Conservation (phyloP, 2,113 vertebrate species). For the Pteronura brasiliensis region DNA sequence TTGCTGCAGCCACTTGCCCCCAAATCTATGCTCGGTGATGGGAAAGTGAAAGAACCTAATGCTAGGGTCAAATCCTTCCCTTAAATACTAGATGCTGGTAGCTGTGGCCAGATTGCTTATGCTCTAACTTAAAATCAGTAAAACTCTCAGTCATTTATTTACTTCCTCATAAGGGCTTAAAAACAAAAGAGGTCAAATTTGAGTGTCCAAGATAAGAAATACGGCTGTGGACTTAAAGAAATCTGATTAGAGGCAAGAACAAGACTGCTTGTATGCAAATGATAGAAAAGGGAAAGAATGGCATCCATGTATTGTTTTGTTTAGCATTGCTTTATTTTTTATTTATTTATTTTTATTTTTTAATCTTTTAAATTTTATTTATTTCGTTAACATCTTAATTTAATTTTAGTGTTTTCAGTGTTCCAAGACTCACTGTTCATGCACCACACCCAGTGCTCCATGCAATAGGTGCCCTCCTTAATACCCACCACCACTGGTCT, state of each 20-base stretch:
- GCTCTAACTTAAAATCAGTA: not conserved
- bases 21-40: not conserved
- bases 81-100: not conserved
- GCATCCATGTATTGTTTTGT: not conserved
- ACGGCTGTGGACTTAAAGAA: not conserved
- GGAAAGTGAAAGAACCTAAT: not conserved
- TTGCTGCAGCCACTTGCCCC: not conserved
- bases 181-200: not conserved
- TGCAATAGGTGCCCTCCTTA: too few relatives aligned
- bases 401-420: too few relatives aligned
- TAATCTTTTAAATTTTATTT: too few relatives aligned
- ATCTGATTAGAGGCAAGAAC: not conserved
- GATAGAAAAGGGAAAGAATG: not conserved
- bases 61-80: not conserved
- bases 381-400: too few relatives aligned
- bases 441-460: too few relatives aligned
- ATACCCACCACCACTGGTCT: too few relatives aligned
- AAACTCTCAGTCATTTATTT: not conserved
- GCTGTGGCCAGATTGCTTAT: not conserved
- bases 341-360: too few relatives aligned
- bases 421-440: too few relatives aligned
- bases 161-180: not conserved
- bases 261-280: not conserved
- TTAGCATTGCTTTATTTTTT: too few relatives aligned
- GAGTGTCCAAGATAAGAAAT: not conserved